Evolutionary conservation across 2,888 invertebrate species (phyloP).

Genomic region (Imbricaverruca yamaguchii): DNA sequence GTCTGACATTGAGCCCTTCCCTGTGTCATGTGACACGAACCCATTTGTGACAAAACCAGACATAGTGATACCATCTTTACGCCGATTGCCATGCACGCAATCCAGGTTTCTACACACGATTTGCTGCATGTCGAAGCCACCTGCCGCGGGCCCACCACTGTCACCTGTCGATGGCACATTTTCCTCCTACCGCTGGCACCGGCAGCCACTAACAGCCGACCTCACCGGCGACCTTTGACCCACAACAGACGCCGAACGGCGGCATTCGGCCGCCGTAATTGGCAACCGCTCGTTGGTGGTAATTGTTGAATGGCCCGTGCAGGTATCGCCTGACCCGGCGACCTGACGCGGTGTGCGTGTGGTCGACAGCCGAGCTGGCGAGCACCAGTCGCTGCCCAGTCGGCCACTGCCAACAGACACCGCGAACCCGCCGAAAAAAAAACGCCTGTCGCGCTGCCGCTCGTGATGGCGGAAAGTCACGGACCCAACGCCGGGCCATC

Average conservation of each 20-base stretch:
- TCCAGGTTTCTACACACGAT: no score
- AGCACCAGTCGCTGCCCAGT: not conserved
- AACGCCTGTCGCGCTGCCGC: conserved; percentile 62
- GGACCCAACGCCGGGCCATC: conserved; percentile 75
- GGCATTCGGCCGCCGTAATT: conserved; percentile 35
- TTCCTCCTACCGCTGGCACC: conserved; percentile 23
- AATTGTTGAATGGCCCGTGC: conserved; percentile 32
- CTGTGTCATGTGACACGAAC: no score
- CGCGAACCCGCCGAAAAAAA: not conserved
- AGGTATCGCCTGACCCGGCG: conserved; percentile 35
- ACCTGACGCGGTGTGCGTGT: conserved; percentile 34
- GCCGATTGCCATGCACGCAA: no score
- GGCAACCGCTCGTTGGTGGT: conserved; percentile 33
- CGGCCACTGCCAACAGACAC: no score
- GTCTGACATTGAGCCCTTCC: no score
- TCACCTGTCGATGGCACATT: no score
- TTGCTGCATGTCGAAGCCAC: no score
- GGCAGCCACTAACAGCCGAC: conserved; percentile 34
- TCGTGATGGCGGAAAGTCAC: conserved; percentile 72
- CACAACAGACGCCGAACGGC: conserved; percentile 35
- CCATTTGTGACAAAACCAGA: no score
- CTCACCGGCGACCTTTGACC: conserved; percentile 35
- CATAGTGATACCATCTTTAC: no score
- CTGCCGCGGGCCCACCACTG: no score
- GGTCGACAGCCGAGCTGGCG: conserved; percentile 18